Percentiles rank a stretch among this genome's conserved stretches.
Conservation (phyloP, 2,797 vertebrate species). For the Catostomus latipinnis region DNA sequence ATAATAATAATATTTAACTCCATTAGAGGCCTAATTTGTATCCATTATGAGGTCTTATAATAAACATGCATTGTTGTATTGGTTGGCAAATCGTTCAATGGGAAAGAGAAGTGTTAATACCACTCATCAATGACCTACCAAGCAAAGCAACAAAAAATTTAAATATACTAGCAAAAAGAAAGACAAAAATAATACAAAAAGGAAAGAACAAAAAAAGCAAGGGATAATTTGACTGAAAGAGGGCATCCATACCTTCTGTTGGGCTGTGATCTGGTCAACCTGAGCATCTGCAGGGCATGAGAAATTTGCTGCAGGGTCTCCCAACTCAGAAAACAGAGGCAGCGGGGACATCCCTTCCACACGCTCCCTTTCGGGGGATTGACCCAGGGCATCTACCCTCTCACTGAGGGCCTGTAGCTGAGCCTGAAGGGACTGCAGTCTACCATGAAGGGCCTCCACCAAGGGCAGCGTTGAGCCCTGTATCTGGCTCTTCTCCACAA, state of each 20-base stretch:
- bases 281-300: conserved; percentile 70
- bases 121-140: conserved; percentile 66
- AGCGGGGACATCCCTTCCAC: conserved; percentile 73
- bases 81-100: conserved; percentile 62
- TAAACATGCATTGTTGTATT: conserved; percentile 68
- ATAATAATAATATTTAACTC: conserved; percentile 60
- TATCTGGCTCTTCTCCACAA: conserved; percentile 79
- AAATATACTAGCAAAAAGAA: conserved; percentile 32
- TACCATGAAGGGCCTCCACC: conserved; percentile 85
- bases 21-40: conserved; percentile 76
- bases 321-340: conserved; percentile 61
- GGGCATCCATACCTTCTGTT: conserved; percentile 84
- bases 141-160: conserved; percentile 49
- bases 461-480: conserved; percentile 82
- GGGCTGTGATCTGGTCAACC: conserved; percentile 72
- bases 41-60: conserved; percentile 58
- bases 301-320: conserved; percentile 31
- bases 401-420: conserved; percentile 88
- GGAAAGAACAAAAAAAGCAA: conserved; percentile 29
- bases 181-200: conserved; percentile 39
- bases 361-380: conserved; percentile 73
- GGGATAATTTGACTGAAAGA: conserved; percentile 36
- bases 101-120: conserved; percentile 48
- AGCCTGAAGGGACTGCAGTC: conserved; percentile 86
- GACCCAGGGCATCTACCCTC: conserved; percentile 81